A percentile compares a stretch with the other conserved stretches of the same genome.
These are phyloP conservation scores for Festucalex cinctus DNA, from an alignment of 2,113 vertebrate species.

Conservation along the genomic window DNA sequence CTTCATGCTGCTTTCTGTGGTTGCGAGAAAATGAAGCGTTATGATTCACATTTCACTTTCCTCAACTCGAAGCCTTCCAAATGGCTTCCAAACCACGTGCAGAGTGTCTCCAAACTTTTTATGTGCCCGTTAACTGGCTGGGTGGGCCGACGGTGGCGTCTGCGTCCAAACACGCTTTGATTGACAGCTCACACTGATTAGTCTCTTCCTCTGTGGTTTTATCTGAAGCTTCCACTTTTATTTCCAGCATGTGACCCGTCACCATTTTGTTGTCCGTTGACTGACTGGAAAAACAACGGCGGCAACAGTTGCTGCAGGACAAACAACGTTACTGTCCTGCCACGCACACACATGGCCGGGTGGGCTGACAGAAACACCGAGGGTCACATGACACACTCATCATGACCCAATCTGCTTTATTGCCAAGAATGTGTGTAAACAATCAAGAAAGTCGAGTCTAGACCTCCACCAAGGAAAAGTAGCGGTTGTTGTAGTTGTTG, in stretches of 20 bases:
- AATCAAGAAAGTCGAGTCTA: background rate
- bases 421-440: background rate
- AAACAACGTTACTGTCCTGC: background rate
- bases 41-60: conserved; percentile 10
- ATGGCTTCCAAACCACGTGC: background rate
- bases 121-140: conserved; percentile 26
- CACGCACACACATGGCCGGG: conserved; percentile 33
- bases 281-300: conserved; percentile 24
- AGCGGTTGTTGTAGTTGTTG: background rate
- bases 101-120: background rate
- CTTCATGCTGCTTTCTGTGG: background rate
- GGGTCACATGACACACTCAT: conserved; percentile 26
- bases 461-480: background rate
- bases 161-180: conserved; percentile 18
- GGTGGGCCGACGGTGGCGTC: conserved; percentile 32
- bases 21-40: background rate
- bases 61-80: background rate
- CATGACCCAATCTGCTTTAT: background rate
- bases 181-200: conserved; percentile 25
- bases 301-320: conserved; percentile 26
- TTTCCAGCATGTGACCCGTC: background rate
- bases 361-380: conserved; percentile 40
- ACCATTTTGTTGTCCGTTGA: conserved; percentile 22
- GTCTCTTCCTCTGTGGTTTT: conserved; percentile 11
- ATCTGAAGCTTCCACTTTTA: background rate